These are phyloP conservation scores for Oxygymnocypris stewartii DNA, from an alignment of 2,113 vertebrate genomes.

Conservation along the genomic window DNA sequence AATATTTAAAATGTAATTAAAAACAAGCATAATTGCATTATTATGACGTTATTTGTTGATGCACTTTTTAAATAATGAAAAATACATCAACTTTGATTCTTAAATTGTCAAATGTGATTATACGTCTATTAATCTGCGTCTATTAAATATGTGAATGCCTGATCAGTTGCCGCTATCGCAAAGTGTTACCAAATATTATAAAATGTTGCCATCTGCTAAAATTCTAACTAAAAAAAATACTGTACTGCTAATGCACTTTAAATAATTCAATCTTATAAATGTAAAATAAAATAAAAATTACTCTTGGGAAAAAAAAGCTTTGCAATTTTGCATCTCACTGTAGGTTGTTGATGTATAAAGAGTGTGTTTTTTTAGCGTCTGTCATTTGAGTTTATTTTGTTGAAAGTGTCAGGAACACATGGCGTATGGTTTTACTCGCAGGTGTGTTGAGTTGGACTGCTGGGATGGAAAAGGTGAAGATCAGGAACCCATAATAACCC, in stretches of 20 bases:
- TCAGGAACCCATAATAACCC: constrained; percentile 97
- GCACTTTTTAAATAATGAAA: not conserved
- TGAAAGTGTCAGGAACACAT: not conserved
- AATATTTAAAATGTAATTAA: too few relatives aligned
- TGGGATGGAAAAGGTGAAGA: constrained; percentile 99
- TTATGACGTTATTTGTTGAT: not conserved
- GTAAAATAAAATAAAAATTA: too few relatives aligned
- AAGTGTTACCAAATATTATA: not conserved
- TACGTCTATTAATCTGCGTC: not conserved
- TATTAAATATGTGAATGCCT: not conserved
- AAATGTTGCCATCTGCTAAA: not conserved
- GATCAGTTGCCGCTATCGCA: not conserved
- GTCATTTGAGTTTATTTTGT: not conserved
- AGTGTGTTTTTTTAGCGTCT: not conserved
- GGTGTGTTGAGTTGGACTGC: constrained; percentile 96
- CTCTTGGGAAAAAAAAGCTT: not conserved
- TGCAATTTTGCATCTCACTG: not conserved
- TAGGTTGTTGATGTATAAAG: not conserved
- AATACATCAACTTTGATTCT: not conserved
- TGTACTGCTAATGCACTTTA: not conserved
- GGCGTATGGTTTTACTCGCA: constrained; percentile 56
- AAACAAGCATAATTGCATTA: not conserved
- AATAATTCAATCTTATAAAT: not conserved
- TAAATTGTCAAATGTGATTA: not conserved
- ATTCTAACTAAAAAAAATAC: not conserved